phyloP scores from a whole-genome alignment of 2,113 vertebrate genomes.

The Hemicordylus capensis region DNA sequence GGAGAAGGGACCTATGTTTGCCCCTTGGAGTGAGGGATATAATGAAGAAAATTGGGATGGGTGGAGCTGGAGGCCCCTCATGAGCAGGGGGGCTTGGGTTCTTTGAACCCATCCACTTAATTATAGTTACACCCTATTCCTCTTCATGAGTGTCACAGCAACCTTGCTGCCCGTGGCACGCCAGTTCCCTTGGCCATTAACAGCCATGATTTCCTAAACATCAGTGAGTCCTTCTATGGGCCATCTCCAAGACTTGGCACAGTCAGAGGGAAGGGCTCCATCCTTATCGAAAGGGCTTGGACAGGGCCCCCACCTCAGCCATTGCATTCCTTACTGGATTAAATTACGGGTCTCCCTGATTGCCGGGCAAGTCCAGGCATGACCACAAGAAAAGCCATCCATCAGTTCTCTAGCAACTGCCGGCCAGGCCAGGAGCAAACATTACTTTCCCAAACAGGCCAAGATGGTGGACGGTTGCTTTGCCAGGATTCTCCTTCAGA shows the following conservation, averaged over 20 bases:
- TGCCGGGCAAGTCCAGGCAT: constrained; percentile 82
- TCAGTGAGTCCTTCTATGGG: not conserved
- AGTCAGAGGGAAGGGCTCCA: not conserved
- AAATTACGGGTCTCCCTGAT: constrained; percentile 70
- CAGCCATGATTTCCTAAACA: not conserved
- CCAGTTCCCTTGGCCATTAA: not conserved
- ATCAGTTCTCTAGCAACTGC: constrained; percentile 84
- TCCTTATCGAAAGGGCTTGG: constrained; percentile 8
- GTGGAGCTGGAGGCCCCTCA: too few species aligned
- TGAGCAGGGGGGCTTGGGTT: too few species aligned
- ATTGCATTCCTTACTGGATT: constrained; percentile 78
- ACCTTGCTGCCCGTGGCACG: accelerated
- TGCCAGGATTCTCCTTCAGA: not conserved
- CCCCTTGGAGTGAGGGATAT: too few species aligned
- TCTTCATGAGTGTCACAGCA: too few species aligned
- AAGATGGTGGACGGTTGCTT: constrained; percentile 16
- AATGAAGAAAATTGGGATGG: too few species aligned
- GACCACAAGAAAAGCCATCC: constrained; percentile 60
- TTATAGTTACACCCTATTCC: too few species aligned
- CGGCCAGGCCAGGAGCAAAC: constrained; percentile 63
- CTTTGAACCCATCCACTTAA: too few species aligned
- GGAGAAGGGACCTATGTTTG: too few species aligned
- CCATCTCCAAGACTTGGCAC: not conserved
- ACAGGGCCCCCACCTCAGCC: constrained; percentile 46
- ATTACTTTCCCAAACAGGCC: constrained; percentile 15